Base-by-base conservation (phyloP, 2,888 invertebrate species). In the Gisinianus flammeolus region DNA sequence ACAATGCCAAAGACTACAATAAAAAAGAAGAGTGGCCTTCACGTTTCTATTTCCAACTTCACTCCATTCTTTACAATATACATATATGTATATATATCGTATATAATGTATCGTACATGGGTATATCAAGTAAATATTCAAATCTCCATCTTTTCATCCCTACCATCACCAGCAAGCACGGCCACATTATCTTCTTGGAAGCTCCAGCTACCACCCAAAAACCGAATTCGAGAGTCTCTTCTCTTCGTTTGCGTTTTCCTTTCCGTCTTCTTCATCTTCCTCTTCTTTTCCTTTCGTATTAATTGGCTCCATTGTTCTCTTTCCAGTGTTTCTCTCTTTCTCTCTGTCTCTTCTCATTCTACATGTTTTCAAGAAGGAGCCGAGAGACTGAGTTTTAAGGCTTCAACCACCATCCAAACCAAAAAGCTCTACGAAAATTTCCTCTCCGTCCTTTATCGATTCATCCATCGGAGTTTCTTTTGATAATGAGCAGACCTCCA, bases 271-370 rank as follows among this genome's bases (percentile, higher is more conserved):
- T n/a, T n/a, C n/a, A n/a, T 44, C 44, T 44, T 16, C 12, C 62
- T 64, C 62, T 64, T n/a, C 58, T 5, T 64, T 70, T 78, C 74
- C 54, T 75, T 78, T 68, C 68, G 31, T 73, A 78, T 78, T 78
- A 78, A 78, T 78, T 78, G 78, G 78, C 78, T 71, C 78, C 56
- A 78, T 78, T 78, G 78, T 78, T 78, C 78, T 70, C 54, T 24
- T 64, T 68, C 69, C 54, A 58, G 33, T n/a, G 58, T 30, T 67
- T 75, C 52, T 54, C 54, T 67, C 52, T 10, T 8, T 67, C 67
- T 67, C 30, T 30, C 22, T n/a, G 68, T 44, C 44, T 24, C 12
- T 6, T 44, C 28, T 68, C 44, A 24, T 31, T 44, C 44, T 44
- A 16, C 44, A 44, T 44, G 16, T 44, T 19, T 44, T 44, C 16